phyloP scores from a whole-genome alignment of 2,888 invertebrate genomes.

The Tetrapedia diversipes region DNA sequence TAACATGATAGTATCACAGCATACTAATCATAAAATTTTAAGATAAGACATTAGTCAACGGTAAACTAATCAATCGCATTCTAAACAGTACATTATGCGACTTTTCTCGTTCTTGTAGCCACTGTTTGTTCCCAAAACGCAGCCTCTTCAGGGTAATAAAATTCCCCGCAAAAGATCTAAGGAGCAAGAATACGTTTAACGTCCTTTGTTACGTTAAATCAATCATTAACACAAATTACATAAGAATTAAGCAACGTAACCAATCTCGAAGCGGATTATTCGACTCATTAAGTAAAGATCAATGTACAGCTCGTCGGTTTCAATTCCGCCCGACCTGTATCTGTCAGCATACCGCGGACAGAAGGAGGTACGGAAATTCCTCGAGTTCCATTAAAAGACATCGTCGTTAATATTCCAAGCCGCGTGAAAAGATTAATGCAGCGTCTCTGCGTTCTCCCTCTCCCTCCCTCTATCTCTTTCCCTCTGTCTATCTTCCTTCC shows the following conservation, averaged over 20 bases:
- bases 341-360: no score
- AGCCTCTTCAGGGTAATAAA: no score
- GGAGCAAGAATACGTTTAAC: slow-evolving; percentile 4
- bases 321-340: slow-evolving; percentile 25
- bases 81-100: no score
- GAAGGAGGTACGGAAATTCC: slow-evolving; percentile 7
- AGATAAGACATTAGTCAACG: no score
- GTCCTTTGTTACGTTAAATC: slow-evolving; percentile 7
- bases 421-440: slow-evolving; percentile 54
- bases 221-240: slow-evolving; percentile 15
- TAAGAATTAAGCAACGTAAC: slow-evolving; percentile 12
- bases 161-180: not conserved
- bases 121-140: no score
- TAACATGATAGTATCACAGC: no score
- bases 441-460: slow-evolving; percentile 18
- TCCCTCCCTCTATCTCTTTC: no score
- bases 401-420: slow-evolving; percentile 52
- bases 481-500: not conserved
- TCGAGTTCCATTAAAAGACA: slow-evolving; percentile 50
- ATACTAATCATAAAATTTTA: no score
- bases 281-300: slow-evolving; percentile 53
- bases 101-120: no score
- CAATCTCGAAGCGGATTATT: slow-evolving; percentile 24
- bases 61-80: no score
- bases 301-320: slow-evolving; percentile 45